Evolutionary conservation across 2,888 invertebrate genomes (phyloP).

Genomic region (Lithophane leautieri): DNA sequence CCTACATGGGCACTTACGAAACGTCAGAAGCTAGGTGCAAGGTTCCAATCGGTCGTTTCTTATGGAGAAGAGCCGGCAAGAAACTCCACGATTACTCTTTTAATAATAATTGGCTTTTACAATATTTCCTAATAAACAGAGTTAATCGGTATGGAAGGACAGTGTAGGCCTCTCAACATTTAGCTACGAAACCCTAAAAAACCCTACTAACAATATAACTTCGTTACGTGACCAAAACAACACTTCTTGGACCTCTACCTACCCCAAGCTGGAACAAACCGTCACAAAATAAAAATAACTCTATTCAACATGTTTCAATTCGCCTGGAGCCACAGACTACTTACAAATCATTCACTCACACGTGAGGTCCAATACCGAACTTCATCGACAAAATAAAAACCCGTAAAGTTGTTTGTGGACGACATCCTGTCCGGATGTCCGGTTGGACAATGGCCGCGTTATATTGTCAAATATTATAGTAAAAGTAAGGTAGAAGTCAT

Average conservation of each 20-base stretch:
- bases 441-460: conserved; percentile 55
- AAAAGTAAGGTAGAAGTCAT: conserved; percentile 50
- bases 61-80: too few relatives aligned
- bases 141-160: too few relatives aligned
- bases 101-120: too few relatives aligned
- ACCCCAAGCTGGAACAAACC: conserved; percentile 46
- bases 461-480: conserved; percentile 56
- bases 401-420: conserved; percentile 63
- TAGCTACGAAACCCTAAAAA: neutral
- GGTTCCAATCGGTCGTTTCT: too few relatives aligned
- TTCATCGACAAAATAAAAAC: conserved; percentile 34
- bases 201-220: neutral
- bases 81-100: too few relatives aligned
- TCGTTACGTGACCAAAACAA: conserved; percentile 3
- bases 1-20: too few relatives aligned
- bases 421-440: conserved; percentile 66
- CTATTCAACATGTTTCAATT: conserved; percentile 22
- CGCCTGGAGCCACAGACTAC: conserved; percentile 33
- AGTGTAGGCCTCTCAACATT: too few relatives aligned
- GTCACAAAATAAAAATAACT: conserved; percentile 12
- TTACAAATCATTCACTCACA: conserved; percentile 56
- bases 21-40: too few relatives aligned
- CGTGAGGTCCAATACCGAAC: conserved; percentile 61
- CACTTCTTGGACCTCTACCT: conserved; percentile 11
- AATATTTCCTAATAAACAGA: too few relatives aligned